phyloP scores from a whole-genome alignment of 2,797 vertebrate species.

The Diplodus puntazzo region DNA sequence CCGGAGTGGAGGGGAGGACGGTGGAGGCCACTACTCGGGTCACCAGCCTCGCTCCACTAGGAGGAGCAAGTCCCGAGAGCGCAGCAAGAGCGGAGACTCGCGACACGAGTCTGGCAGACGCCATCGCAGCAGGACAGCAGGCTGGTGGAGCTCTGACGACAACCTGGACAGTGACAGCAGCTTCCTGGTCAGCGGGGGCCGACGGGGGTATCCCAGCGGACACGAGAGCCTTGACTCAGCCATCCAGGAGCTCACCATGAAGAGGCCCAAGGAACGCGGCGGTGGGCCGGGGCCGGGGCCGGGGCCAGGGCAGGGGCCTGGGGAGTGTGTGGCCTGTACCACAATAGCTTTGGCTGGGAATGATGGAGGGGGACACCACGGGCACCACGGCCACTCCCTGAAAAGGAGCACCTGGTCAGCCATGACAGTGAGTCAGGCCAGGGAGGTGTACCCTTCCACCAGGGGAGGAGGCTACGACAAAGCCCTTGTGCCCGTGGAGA shows the following conservation, averaged over 20 bases:
- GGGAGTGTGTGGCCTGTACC: conserved; percentile 95
- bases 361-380: conserved; percentile 81
- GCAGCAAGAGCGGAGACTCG: conserved; percentile 88
- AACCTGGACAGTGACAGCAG: conserved; percentile 99
- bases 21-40: conserved; percentile 88
- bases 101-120: conserved; percentile 83
- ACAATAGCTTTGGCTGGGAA: conserved; percentile 92
- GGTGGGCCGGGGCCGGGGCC: conserved; percentile 79
- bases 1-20: conserved; percentile 86
- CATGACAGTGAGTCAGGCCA: conserved; percentile 98
- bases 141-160: conserved; percentile 99
- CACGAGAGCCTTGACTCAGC: conserved; percentile 95
- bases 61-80: conserved; percentile 86
- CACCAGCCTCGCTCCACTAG: conserved; percentile 88
- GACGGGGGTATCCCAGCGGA: conserved; percentile 78
- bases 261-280: conserved; percentile 88
- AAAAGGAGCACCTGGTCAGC: conserved; percentile 98
- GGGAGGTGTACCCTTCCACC: conserved; percentile 92
- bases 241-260: conserved; percentile 97
- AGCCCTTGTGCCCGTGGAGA: conserved; percentile 93
- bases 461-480: conserved; percentile 89
- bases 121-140: conserved; percentile 89
- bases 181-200: conserved; percentile 90
- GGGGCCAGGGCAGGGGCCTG: conserved; percentile 73
- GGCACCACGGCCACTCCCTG: conserved; percentile 87